Conservation (phyloP, 2,797 vertebrate genomes). For the Balearica regulorum region DNA sequence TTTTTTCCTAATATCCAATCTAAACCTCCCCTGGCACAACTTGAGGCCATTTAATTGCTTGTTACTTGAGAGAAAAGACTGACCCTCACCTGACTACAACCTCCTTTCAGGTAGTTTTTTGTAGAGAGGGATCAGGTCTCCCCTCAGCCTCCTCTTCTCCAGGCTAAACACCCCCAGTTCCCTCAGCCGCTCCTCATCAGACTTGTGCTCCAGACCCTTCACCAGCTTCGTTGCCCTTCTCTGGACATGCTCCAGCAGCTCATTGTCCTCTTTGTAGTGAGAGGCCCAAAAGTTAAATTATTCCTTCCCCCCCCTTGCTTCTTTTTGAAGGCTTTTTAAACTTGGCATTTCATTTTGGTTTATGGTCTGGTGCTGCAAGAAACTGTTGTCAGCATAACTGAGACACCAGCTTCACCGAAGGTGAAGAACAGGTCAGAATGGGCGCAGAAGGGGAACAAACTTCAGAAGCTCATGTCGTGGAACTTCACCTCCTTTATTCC, state of each 20-base stretch:
- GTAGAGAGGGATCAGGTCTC: background rate
- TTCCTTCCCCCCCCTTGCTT: background rate
- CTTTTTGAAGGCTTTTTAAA: background rate
- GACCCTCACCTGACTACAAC: too few species aligned
- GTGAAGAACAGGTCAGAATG: background rate
- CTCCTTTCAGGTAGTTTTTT: background rate
- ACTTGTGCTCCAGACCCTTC: background rate
- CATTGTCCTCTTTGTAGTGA: background rate
- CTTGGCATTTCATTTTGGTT: background rate
- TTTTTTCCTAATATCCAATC: background rate
- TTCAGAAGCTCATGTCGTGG: background rate
- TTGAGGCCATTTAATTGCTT: fast-evolving
- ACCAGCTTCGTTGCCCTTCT: background rate
- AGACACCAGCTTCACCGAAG: background rate
- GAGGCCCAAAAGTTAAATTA: background rate
- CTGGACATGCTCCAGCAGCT: background rate
- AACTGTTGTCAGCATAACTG: background rate
- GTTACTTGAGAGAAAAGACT: background rate
- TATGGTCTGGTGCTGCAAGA: background rate
- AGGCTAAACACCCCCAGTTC: background rate
- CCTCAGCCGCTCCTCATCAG: background rate
- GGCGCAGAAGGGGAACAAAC: background rate
- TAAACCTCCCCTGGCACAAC: background rate
- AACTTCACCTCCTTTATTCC: background rate
- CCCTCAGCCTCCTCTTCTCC: background rate